phyloP scores from a whole-genome alignment of 2,797 vertebrate genomes.

The Esox lucius region DNA sequence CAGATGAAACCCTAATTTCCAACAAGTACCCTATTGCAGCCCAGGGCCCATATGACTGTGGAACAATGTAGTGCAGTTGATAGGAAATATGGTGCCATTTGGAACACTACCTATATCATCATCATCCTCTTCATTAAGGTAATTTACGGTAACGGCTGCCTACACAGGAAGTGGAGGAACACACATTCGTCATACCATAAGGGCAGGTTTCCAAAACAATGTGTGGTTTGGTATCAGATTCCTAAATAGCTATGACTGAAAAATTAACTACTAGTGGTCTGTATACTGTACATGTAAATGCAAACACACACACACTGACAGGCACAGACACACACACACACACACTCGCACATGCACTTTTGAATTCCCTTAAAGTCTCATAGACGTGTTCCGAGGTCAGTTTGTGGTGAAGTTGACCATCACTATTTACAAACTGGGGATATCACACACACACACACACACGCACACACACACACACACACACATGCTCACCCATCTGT shows the following conservation, averaged over 20 bases:
- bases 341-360: not conserved
- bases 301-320: not conserved
- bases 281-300: not conserved
- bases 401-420: not conserved
- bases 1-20: not conserved
- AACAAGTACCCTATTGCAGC: not conserved
- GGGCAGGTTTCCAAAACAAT: not conserved
- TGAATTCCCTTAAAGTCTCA: not conserved
- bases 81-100: not conserved
- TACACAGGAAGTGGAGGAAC: slow-evolving; percentile 45
- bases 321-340: not conserved
- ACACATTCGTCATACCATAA: slow-evolving; percentile 11
- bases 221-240: slow-evolving; percentile 32
- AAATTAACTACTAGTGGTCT: no score
- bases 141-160: slow-evolving; percentile 31
- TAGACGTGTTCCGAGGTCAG: not conserved
- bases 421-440: not conserved
- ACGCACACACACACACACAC: slow-evolving; percentile 36
- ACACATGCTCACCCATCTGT: slow-evolving; percentile 74
- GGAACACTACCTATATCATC: not conserved
- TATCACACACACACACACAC: slow-evolving; percentile 13
- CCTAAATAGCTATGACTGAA: not conserved
- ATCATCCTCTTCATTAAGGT: slow-evolving; percentile 55
- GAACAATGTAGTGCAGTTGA: not conserved
- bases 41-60: not conserved